phyloP scores from a whole-genome alignment of 2,888 invertebrate species.

The Automeris io region DNA sequence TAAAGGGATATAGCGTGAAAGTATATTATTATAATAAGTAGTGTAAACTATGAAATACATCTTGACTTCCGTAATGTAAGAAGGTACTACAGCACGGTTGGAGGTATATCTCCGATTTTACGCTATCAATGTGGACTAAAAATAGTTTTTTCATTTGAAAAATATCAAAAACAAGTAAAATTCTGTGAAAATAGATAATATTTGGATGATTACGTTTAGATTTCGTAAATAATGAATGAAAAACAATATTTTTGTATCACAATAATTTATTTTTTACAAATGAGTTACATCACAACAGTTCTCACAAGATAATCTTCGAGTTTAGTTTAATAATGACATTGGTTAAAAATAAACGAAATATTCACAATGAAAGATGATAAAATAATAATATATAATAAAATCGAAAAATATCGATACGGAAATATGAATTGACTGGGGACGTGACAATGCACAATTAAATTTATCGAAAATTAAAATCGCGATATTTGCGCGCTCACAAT shows the following conservation, averaged over 20 bases:
- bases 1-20: too few species aligned
- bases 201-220: not conserved
- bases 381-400: slow-evolving; percentile 25
- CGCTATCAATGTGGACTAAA: too few species aligned
- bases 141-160: too few species aligned
- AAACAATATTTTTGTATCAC: slow-evolving; percentile 61
- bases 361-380: slow-evolving; percentile 36
- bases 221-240: slow-evolving; percentile 15
- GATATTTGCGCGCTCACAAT: slow-evolving; percentile 56
- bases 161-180: too few species aligned
- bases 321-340: slow-evolving; percentile 49
- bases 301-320: slow-evolving; percentile 57
- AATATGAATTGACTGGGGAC: slow-evolving; percentile 4
- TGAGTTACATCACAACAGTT: slow-evolving; percentile 71
- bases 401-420: slow-evolving; percentile 2
- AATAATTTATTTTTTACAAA: slow-evolving; percentile 78
- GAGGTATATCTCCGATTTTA: too few species aligned
- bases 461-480: slow-evolving; percentile 41
- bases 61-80: too few species aligned
- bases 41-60: too few species aligned
- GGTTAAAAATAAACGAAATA: slow-evolving; percentile 45
- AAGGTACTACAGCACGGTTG: too few species aligned
- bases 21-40: too few species aligned
- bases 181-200: too few species aligned
- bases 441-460: slow-evolving; percentile 13